Evolutionary conservation across 2,888 invertebrate genomes (phyloP).

Genomic region (Lysandra bellargus): DNA sequence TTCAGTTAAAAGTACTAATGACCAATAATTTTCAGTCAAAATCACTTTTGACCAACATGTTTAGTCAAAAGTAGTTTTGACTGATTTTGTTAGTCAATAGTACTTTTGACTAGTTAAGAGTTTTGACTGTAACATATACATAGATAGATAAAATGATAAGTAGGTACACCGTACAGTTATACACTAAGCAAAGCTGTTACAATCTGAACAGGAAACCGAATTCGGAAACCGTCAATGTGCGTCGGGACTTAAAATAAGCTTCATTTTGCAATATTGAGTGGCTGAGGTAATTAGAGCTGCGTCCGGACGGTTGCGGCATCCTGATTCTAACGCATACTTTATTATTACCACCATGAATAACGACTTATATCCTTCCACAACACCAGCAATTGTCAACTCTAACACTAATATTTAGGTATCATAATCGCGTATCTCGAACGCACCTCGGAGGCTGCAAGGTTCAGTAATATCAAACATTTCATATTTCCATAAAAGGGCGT

Average conservation of each 20-base stretch:
- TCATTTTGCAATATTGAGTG: constrained; percentile 76
- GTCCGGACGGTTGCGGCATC: constrained; percentile 73
- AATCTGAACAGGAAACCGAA: background rate
- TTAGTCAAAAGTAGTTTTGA: too few relatives aligned
- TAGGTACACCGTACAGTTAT: too few relatives aligned
- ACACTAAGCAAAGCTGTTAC: too few relatives aligned
- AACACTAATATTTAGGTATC: constrained; percentile 36
- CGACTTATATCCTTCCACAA: constrained; percentile 35
- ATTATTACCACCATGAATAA: constrained; percentile 40
- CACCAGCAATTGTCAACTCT: constrained; percentile 41
- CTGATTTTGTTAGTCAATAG: too few relatives aligned
- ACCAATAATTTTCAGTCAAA: too few relatives aligned
- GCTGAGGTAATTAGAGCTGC: constrained; percentile 73
- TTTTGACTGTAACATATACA: too few relatives aligned
- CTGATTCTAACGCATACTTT: constrained; percentile 69
- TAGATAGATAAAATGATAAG: too few relatives aligned
- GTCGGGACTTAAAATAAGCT: constrained; percentile 56
- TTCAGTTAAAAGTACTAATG: too few relatives aligned
- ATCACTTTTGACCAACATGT: too few relatives aligned
- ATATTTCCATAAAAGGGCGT: constrained; percentile 42
- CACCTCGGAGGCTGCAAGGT: constrained; percentile 47
- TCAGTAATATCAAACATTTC: constrained; percentile 47
- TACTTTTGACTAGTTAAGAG: too few relatives aligned
- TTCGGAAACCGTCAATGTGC: background rate
- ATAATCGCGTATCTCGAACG: constrained; percentile 41